Base-by-base conservation (phyloP, 92 coral and sea anemone genomes). In the Bergia puertoricense region DNA sequence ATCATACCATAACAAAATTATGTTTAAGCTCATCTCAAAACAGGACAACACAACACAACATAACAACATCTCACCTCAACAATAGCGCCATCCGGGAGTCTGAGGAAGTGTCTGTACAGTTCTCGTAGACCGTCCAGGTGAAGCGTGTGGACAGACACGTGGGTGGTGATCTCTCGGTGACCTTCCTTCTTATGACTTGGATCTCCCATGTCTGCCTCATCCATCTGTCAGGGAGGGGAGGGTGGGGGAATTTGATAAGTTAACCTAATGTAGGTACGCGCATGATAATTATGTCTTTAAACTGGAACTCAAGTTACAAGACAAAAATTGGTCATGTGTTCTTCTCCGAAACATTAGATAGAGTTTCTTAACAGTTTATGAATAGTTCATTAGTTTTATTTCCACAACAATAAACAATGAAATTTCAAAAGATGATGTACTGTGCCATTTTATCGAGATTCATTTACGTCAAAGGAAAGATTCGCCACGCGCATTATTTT, bases 61-160 rank as follows among this genome's bases (percentile, higher is more conserved):
- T 2, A 62, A 62, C 59, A 62, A 18, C 1, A 18, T 0, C 91
- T 80, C 36, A 96, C 99, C 98, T 96, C 99, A 8, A 96, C 99
- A 88, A 96, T 93, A 45, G 99, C 98, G 6, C 99, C 99, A 69
- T 96, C 99, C 22, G 99, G 99, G 41, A 96, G 93, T 76, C 99
- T 92, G 0, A 96, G 95, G 80, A 96, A 95, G 89, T 96, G 99
- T 67, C 99, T 81, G 90, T 93, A 93, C 74, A 96, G 90, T 74
- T 96, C 99, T 67, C 98, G 85, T 36, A 96, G 89, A 2, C 99
- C 99, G 84, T 96, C 99, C 85, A 96, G 77, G 79, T 96, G 98
- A 44, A 95, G 89, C 13, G 99, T 96, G 94, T 96, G 99, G n/a
- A 96, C 85, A 1, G 99, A 96, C 89, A 93, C 95, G 94, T 96